Conservation (phyloP, 2,888 invertebrate genomes). For the Phortica magna region DNA sequence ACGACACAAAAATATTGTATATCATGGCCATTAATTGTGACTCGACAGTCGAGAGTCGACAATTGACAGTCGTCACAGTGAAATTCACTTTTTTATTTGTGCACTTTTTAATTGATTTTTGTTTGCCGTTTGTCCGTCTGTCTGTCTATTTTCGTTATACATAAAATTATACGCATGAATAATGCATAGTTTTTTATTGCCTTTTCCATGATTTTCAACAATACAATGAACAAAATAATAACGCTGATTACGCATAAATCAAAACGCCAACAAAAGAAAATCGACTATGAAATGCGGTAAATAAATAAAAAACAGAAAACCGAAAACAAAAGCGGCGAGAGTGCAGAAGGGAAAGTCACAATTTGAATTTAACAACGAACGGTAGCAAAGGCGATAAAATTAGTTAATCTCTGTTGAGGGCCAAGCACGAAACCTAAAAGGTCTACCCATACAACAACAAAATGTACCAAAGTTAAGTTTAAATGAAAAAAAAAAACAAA, state of each 20-base stretch:
- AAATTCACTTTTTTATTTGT: neutral
- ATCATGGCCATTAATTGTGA: too few relatives aligned
- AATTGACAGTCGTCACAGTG: neutral
- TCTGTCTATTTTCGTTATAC: neutral
- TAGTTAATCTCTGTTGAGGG: neutral
- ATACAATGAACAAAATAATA: slow-evolving; percentile 43
- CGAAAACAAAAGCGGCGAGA: neutral
- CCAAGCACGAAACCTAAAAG: neutral
- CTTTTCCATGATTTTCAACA: neutral
- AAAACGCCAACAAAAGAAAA: slow-evolving; percentile 49
- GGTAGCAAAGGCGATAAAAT: slow-evolving; percentile 30
- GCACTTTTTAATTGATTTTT: slow-evolving; percentile 23
- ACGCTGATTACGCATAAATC: slow-evolving; percentile 71
- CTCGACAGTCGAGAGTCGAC: too few relatives aligned
- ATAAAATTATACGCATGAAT: slow-evolving; percentile 29
- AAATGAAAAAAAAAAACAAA: neutral
- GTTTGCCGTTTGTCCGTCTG: neutral
- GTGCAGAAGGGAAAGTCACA: slow-evolving; percentile 64
- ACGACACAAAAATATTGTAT: too few relatives aligned
- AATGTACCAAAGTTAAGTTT: neutral
- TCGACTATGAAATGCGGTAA: slow-evolving; percentile 36
- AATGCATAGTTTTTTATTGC: slow-evolving; percentile 1
- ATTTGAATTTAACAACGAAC: slow-evolving; percentile 28
- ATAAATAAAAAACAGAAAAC: slow-evolving; percentile 41
- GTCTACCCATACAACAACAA: neutral